A percentile compares a stretch with the other conserved stretches of the same genome.
Conservation (phyloP, 2,113 vertebrate species). For the Vireo altiloquus region DNA sequence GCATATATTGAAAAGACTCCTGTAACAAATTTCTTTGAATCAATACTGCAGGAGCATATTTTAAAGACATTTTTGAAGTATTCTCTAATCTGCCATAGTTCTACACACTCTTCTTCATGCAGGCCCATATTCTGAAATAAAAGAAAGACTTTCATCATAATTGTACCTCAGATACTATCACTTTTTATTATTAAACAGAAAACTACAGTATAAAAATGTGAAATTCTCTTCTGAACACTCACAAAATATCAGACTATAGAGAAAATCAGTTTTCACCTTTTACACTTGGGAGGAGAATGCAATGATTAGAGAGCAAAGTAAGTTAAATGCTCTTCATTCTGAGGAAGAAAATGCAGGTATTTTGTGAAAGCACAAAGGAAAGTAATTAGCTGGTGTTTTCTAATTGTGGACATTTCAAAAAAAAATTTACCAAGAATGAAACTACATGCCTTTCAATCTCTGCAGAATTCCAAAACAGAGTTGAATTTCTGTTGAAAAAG, state of each 20-base stretch:
- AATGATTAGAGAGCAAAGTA: conserved; percentile 28
- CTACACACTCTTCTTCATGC: not conserved
- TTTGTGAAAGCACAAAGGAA: not conserved
- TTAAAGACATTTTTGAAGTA: not conserved
- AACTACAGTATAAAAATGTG: conserved; percentile 14
- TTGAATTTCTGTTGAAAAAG: not conserved
- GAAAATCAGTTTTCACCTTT: conserved; percentile 45
- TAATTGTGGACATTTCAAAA: conserved; percentile 5
- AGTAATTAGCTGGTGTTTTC: not conserved
- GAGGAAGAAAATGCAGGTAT: conserved; percentile 25
- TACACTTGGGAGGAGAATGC: conserved; percentile 4
- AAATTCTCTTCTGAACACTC: not conserved
- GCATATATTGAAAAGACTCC: not conserved
- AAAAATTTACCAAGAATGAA: not conserved
- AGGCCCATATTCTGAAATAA: not conserved
- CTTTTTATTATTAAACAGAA: conserved; percentile 3
- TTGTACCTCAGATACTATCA: not conserved
- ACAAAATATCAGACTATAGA: not conserved
- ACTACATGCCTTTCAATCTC: not conserved
- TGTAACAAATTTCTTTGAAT: not conserved
- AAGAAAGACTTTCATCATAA: not conserved
- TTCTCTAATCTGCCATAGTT: not conserved
- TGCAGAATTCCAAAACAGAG: not conserved
- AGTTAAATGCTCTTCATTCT: not conserved
- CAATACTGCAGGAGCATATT: not conserved